Evolutionary conservation across 1,140 invertebrate genomes (phyloP).

Genomic region (Nymphalis io): DNA sequence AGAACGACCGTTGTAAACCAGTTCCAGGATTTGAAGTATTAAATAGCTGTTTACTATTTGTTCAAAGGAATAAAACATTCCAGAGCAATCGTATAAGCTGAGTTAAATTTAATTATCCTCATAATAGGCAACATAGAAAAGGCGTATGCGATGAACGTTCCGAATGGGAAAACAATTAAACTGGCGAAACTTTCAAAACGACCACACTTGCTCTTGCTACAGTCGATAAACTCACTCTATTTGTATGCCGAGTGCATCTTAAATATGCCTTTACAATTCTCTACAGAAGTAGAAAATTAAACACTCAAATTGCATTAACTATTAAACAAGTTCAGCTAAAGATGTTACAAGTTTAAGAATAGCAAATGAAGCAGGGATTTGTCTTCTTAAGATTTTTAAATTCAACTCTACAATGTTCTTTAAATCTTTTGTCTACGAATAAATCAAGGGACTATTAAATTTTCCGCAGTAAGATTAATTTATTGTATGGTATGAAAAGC

Average conservation of each 20-base stretch:
- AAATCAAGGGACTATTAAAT: constrained; percentile 9
- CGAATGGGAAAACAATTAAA: constrained; percentile 69
- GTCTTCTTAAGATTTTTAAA: constrained; percentile 18
- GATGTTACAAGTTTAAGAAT: constrained; percentile 27
- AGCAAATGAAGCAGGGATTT: constrained; percentile 23
- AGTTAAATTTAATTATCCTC: constrained; percentile 59
- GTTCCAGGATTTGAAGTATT: constrained; percentile 9
- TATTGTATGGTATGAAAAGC: background rate
- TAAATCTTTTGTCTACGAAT: constrained; percentile 10
- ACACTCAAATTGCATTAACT: constrained; percentile 26
- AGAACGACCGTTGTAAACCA: background rate
- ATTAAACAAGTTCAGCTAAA: constrained; percentile 22
- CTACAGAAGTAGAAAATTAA: constrained; percentile 24
- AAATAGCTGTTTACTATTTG: constrained; percentile 14
- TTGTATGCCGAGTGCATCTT: constrained; percentile 45
- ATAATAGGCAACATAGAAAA: constrained; percentile 47
- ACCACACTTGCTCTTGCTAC: constrained; percentile 47
- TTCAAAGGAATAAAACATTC: constrained; percentile 30
- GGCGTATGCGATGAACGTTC: constrained; percentile 42
- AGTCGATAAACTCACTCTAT: constrained; percentile 44
- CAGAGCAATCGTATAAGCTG: constrained; percentile 43
- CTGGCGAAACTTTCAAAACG: constrained; percentile 50
- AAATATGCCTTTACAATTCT: constrained; percentile 39
- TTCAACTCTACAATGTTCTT: background rate
- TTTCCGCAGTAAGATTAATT: background rate